These are phyloP conservation scores for Gasterosteus aculeatus DNA, from an alignment of 2,113 vertebrate genomes.

Conservation along the genomic window DNA sequence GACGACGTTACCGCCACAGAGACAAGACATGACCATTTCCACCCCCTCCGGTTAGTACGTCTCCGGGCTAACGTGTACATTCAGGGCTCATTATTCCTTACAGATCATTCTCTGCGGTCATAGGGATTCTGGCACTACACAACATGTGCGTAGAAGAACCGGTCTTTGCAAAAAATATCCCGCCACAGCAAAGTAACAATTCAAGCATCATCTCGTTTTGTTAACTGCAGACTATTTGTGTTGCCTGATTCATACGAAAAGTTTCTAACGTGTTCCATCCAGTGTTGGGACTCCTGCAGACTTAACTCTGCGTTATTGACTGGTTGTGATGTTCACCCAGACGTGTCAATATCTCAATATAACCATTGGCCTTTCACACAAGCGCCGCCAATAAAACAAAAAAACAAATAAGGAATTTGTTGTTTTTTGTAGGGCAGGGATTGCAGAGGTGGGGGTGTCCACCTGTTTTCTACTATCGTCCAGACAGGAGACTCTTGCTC, in stretches of 20 bases:
- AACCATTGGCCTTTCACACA: conserved; percentile 53
- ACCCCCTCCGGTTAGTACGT: conserved; percentile 65
- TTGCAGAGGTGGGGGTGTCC: conserved; percentile 66
- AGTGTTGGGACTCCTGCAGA: conserved; percentile 16
- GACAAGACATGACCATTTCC: conserved; percentile 57
- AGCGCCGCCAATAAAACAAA: conserved; percentile 40
- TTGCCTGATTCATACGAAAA: conserved; percentile 2
- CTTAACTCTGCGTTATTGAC: conserved; percentile 36
- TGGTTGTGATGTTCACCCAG: conserved; percentile 37
- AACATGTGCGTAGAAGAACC: conserved; percentile 10
- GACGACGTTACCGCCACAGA: conserved; percentile 61
- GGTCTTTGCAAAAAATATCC: conserved; percentile 41
- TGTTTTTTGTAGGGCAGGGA: conserved; percentile 52
- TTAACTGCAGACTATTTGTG: conserved; percentile 13
- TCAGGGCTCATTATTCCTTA: neutral
- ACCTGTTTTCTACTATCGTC: conserved; percentile 44
- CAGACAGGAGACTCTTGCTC: conserved; percentile 37
- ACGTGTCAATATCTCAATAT: conserved; percentile 56
- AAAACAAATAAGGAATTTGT: conserved; percentile 4
- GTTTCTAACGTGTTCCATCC: conserved; percentile 19
- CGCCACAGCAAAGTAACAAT: conserved; percentile 34
- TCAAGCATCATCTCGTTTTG: conserved; percentile 54
- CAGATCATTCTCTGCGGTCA: neutral
- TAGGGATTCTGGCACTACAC: neutral
- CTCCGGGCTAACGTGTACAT: neutral